Evolutionary conservation across 2,113 vertebrate genomes (phyloP).

Genomic region (Morphnarchus princeps): DNA sequence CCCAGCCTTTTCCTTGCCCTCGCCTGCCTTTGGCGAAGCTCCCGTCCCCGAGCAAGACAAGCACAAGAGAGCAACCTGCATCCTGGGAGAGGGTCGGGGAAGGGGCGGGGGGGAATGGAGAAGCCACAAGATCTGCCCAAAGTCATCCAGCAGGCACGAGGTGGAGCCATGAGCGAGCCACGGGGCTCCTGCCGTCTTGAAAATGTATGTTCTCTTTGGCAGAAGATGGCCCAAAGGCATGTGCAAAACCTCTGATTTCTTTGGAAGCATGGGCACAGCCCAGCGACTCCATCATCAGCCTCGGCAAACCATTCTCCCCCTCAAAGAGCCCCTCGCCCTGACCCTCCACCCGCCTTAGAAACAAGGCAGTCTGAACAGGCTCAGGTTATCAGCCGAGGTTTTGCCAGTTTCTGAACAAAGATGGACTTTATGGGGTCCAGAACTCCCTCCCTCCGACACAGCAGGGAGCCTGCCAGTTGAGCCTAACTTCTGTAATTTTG

Average conservation of each 20-base stretch:
- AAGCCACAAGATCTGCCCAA: not conserved
- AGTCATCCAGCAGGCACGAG: too few relatives aligned
- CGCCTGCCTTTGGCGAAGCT: not conserved
- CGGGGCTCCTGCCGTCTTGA: not conserved
- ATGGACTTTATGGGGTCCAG: not conserved
- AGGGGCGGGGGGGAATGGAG: not conserved
- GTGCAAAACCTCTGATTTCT: not conserved
- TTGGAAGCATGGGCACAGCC: not conserved
- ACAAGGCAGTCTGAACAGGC: not conserved
- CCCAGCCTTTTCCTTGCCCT: not conserved
- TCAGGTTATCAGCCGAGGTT: rapidly evolving
- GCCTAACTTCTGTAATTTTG: not conserved
- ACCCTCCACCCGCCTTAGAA: not conserved
- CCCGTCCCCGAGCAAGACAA: rapidly evolving
- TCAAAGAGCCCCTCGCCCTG: not conserved
- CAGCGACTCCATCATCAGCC: rapidly evolving
- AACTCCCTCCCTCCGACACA: not conserved
- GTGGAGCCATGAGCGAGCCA: rapidly evolving
- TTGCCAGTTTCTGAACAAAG: not conserved
- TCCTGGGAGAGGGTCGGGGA: not conserved
- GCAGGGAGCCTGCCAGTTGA: not conserved
- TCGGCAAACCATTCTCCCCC: not conserved
- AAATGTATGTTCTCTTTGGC: not conserved
- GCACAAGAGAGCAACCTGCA: rapidly evolving
- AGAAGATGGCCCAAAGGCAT: not conserved